Base-by-base conservation (phyloP, 2,888 invertebrate genomes). In the Coenonympha arcania region DNA sequence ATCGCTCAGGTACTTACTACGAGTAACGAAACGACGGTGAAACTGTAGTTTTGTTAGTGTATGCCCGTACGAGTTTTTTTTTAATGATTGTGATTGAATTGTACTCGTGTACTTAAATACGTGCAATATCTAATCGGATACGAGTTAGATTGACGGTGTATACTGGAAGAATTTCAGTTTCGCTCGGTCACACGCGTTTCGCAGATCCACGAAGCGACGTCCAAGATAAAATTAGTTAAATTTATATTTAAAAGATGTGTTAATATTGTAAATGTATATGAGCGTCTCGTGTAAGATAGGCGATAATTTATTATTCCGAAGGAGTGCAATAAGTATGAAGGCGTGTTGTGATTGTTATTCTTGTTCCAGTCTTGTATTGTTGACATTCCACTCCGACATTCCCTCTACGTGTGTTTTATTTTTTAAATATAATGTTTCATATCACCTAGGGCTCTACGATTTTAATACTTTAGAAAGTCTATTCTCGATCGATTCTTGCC, bases 311-410 rank as follows among this genome's bases (percentile, higher is more conserved):
- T 65, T 63, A 79, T 79, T 80, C 76, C 69, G 79, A 82, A 76
- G 82, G 85, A 79, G 85, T 85, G 86, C 85, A 86, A 86, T 85
- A 85, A 79, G 82, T 77, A 76, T 79, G 85, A 76, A 77, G 79
- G 76, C 74, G 76, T 75, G 83, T 83, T 83, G 84, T 84, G 82
- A 82, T 83, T 76, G 83, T 82, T 84, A 80, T 76, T 50, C 51
- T 55, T 43, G 45, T 54, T 54, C 39, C 20, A 37, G 37, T 59
- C 55, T 60, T 41, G n/a, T 34, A 48, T 76, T 79, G 81, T 83
- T 82, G 65, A 76, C 76, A 79, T 80, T 79, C 78, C 78, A 66
- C 72, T 73, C 59, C 56, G 57, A 76, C 77, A 79, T 80, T 82
- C 80, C 78, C 62, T 75, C 69, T 34, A 34, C 9, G 13, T 31